Base-by-base conservation (phyloP, 1,140 invertebrate genomes). In the Zaprionus africanus region DNA sequence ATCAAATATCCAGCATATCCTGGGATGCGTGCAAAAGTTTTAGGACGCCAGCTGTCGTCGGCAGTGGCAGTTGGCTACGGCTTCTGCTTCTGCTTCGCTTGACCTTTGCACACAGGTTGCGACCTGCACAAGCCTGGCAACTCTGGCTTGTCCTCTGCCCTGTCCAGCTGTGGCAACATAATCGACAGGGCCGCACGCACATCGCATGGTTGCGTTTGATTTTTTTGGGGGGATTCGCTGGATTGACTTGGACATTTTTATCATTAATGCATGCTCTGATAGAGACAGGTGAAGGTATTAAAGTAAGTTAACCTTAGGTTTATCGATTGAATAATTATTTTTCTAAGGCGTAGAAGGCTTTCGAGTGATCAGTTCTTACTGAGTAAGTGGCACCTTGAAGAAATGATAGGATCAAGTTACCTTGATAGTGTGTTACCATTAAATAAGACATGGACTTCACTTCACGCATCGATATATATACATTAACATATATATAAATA, bases 1-100 rank as follows among this genome's bases (percentile, higher is more conserved):
- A 56, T 56, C 24, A 65, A 56, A 65, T 65, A 65, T 56, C 26
- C 36, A 5, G 63, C 36, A 64, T 64, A 38, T 38, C 19, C 31
- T 54, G 11, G 22, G 34, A 38, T 19, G 46, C 61, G 53, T 56
- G 53, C 53, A 26, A 15, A 56, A 56, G 24, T 28, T 54, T 15
- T 11, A 28, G 51, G 13, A 28, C 24, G 13, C 24, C 51, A 26
- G 22, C 51, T 54, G 51, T 24, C 51, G 51, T 54, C 13, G 51
- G 13, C 9, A 15, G 15, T 54, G 19, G 24, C 24, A 19, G 12
- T 11, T 22, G 49, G 17, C 12, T 19, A 53, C 6, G 46, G 7
- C 13, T n/a, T 2, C n/a, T 17, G 41, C n/a, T 43, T 36, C 34
- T 36, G 41, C 46, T 51, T 24, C 11, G 26, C 19, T 56, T 56